Conservation (phyloP, 1,140 invertebrate genomes). For the Pseudomyrmex sp. region DNA sequence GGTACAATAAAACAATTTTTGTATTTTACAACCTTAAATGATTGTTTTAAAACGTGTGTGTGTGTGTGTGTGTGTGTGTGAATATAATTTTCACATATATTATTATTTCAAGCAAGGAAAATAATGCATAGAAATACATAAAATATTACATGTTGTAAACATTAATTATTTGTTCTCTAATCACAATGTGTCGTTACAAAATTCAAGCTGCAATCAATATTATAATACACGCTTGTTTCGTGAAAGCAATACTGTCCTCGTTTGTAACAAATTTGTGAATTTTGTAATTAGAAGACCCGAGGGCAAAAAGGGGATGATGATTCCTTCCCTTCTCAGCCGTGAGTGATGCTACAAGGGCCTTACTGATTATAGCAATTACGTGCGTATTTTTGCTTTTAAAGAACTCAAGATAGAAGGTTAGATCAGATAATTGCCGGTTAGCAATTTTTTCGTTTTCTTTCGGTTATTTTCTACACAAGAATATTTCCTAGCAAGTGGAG, state of each 20-base stretch:
- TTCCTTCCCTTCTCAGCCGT: too few relatives aligned
- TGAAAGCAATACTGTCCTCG: background rate
- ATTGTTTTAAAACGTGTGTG: conserved; percentile 20
- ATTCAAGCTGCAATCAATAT: conserved; percentile 23
- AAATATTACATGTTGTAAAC: background rate
- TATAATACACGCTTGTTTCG: background rate
- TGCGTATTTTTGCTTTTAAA: too few relatives aligned
- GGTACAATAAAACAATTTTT: background rate
- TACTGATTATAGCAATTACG: too few relatives aligned
- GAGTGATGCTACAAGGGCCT: too few relatives aligned
- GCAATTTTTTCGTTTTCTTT: too few relatives aligned
- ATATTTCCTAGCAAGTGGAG: too few relatives aligned
- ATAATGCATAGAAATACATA: conserved; percentile 16
- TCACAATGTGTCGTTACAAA: conserved; percentile 32
- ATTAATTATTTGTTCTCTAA: conserved; percentile 40
- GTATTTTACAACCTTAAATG: background rate
- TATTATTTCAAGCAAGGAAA: background rate
- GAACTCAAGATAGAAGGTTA: too few relatives aligned
- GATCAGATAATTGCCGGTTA: too few relatives aligned
- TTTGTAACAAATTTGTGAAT: conserved; percentile 16
- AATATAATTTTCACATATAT: conserved; percentile 12
- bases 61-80: background rate
- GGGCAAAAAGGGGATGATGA: too few relatives aligned
- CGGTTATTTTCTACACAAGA: too few relatives aligned
- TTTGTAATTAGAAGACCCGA: background rate